phyloP scores from a whole-genome alignment of 2,113 vertebrate species.

The Pitta sordida region DNA sequence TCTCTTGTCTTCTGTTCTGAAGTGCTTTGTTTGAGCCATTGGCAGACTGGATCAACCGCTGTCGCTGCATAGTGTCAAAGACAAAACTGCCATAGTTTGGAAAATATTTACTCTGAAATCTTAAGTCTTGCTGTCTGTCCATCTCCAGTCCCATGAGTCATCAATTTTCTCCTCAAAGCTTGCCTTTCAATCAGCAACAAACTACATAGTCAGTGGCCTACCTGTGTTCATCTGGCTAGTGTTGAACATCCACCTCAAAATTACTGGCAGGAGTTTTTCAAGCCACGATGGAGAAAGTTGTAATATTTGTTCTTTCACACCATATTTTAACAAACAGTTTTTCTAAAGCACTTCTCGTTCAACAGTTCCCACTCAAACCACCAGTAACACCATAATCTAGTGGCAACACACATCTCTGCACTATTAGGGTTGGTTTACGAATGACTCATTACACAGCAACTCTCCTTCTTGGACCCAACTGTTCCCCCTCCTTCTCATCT shows the following conservation, averaged over 20 bases:
- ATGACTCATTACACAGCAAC: neutral
- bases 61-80: slow-evolving; percentile 76
- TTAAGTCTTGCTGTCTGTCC: neutral
- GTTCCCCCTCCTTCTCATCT: neutral
- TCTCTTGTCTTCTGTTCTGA: slow-evolving; percentile 83
- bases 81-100: neutral
- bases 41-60: slow-evolving; percentile 88
- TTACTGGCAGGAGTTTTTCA: neutral
- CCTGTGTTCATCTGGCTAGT: neutral
- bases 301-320: neutral
- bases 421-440: neutral
- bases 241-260: neutral
- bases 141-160: neutral
- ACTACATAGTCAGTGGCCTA: neutral
- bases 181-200: neutral
- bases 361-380: neutral
- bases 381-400: neutral
- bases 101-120: neutral
- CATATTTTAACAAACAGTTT: neutral
- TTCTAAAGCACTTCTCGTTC: neutral
- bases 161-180: neutral
- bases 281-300: neutral
- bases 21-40: slow-evolving; percentile 83
- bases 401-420: neutral
- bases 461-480: neutral